Conservation (phyloP, 2,113 vertebrate species). For the Sorex araneus region DNA sequence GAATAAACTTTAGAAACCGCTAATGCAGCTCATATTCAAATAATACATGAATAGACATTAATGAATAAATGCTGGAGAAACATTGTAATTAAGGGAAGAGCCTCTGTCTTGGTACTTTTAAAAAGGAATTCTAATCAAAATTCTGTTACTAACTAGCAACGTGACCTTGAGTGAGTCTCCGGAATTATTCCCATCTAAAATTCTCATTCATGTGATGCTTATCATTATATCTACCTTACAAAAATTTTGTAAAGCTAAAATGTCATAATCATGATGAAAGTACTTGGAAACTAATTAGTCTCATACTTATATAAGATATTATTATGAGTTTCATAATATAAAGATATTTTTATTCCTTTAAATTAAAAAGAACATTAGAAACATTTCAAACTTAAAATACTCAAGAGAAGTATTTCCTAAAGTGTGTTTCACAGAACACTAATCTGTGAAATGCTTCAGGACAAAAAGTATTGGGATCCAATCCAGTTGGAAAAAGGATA, state of each 20-base stretch:
- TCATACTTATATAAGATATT: conserved; percentile 59
- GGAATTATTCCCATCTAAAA: conserved; percentile 52
- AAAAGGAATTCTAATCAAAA: conserved; percentile 22
- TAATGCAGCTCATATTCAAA: background rate
- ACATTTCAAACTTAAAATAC: conserved; percentile 42
- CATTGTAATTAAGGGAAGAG: conserved; percentile 8
- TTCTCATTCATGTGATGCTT: conserved; percentile 18
- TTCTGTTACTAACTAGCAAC: background rate
- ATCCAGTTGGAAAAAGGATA: background rate
- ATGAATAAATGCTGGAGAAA: conserved; percentile 16
- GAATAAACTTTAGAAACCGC: background rate
- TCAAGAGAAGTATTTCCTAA: conserved; percentile 40
- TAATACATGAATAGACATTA: conserved; percentile 6
- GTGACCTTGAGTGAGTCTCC: conserved; percentile 35
- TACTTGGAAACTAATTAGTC: conserved; percentile 75
- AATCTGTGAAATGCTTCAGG: background rate
- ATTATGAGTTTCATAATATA: conserved; percentile 66
- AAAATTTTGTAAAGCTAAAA: conserved; percentile 55
- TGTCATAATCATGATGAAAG: conserved; percentile 50
- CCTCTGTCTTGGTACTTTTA: conserved; percentile 11
- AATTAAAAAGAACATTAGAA: conserved; percentile 62
- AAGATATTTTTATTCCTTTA: conserved; percentile 63
- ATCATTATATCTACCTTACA: conserved; percentile 65
- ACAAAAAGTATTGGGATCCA: background rate
- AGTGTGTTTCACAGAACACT: background rate